These are phyloP conservation scores for Spea bombifrons DNA, from an alignment of 2,113 vertebrate species.

Conservation along the genomic window DNA sequence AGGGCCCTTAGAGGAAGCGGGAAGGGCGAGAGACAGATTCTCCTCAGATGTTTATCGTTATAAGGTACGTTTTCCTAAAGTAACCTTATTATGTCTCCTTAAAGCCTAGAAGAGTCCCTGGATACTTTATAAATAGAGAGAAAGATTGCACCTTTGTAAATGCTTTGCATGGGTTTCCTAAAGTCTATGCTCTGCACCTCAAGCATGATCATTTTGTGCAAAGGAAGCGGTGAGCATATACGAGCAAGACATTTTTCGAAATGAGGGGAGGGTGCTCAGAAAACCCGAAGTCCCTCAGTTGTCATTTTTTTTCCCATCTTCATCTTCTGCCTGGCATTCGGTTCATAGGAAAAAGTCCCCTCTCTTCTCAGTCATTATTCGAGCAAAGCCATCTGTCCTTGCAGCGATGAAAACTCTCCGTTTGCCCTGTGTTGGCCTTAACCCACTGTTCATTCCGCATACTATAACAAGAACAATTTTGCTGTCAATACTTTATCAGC, in stretches of 20 bases:
- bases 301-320: constrained; percentile 41
- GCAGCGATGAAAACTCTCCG: constrained; percentile 34
- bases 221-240: no score
- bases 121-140: no score
- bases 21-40: no score
- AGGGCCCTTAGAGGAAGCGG: no score
- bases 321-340: constrained; percentile 42
- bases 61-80: no score
- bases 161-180: no score
- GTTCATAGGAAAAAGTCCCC: constrained; percentile 28
- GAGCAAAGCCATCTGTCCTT: constrained; percentile 43
- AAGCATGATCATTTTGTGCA: no score
- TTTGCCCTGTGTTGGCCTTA: constrained; percentile 23
- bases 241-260: background rate
- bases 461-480: background rate
- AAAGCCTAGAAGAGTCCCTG: no score
- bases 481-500: constrained; percentile 43
- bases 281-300: constrained; percentile 21
- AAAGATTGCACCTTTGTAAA: no score
- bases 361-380: constrained; percentile 38
- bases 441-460: constrained; percentile 10
- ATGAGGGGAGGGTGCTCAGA: background rate
- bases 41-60: no score
- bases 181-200: no score
- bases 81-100: no score